Evolutionary conservation across 2,888 invertebrate species (phyloP), one percentile per base, ranked within the genome.

Genomic region (Netelia virgata): DNA sequence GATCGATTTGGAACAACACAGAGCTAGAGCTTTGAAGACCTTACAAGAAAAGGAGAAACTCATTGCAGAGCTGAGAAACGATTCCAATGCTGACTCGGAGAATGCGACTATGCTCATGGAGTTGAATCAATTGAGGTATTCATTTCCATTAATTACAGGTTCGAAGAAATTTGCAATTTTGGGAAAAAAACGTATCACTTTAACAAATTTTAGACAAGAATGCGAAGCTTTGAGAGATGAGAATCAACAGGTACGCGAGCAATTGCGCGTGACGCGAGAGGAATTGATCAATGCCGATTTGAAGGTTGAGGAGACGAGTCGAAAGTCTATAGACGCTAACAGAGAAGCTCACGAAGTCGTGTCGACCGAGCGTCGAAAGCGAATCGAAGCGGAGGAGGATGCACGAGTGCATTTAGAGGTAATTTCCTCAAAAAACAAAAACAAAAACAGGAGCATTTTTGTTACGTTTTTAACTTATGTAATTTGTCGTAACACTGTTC

Each of bases 11-110:
- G 95, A 96, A 76, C 96, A 96, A 76, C 97, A 97, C 92, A 96
- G 97, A 88, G 95, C 96, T n/a, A 96, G 97, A 90, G 97, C 97
- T 0, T 95, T 97, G 88, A 95, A 96, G 86, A 97, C 97, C 82
- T 93, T 97, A 9, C 96, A 96, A 92, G 96, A 96, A 85, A 97
- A 97, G 90, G 97, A 97, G 90, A 95, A 96, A 87, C 93, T 97
- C 36, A 97, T 97, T 79, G 94, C 95, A 8, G 95, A 96, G 88
- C 92, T 97, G 50, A 95, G 95, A 76, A 90, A 86, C 68, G 91
- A 91, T 79, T 86, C 89, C 20, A 88, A 85, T 11, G 86, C 85
- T 18, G 89, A 88, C 47, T 83, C 89, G 64, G 91, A 92, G 78
- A 92, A 92, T 83, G 89, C 92, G 11, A 91, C 94, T 10, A 87